Evolutionary conservation across 2,113 vertebrate species (phyloP), one percentile per base, ranked within the genome.

Genomic region (Drymodes brunneopygia): DNA sequence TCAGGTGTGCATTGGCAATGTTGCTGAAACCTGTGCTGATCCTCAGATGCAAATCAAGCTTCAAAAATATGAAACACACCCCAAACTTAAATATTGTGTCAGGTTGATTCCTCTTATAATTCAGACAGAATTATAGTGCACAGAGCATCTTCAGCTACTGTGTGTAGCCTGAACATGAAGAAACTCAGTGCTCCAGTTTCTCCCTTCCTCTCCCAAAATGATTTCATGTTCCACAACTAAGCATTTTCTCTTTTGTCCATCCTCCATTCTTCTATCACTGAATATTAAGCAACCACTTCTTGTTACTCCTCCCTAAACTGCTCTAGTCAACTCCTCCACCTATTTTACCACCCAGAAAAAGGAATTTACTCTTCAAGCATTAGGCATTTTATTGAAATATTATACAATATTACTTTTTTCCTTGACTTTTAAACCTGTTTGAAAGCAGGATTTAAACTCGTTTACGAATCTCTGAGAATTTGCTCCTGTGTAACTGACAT

Each of bases 371-470:
- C 24, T 81, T 96, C 79, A 92, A 86, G 47, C 12, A 66, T 77
- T 70, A 61, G 86, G 75, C 10, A 72, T 75, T 80, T 89, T 89
- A 29, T 81, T 95, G 75, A 92, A 95, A 89, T 95, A 92, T 78
- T 95, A 80, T 92, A 87, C 24, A 88, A 15, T n/a, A 75, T 15
- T 90, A 15, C 3, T 93, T 92, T 95, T 89, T 44, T 92, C 72
- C 72, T 88, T 92, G 40, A 35, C 10, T 48, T 27, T 71, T 86
- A 72, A 66, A 20, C 29, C 24, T 35, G 17, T 44, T 73, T 11
- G 6, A 91, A 88, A 79, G 15, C 8, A 78, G 12, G 23, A 79
- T 77, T 94, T 92, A 94, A 93, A 87, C 38, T 71, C 11, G 9
- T 78, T 93, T 85, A 56, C 2, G 10, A 69, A 73, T 88, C 42